These are phyloP conservation scores for Ligdia adustata DNA, from an alignment of 2,888 invertebrate genomes.

Conservation along the genomic window DNA sequence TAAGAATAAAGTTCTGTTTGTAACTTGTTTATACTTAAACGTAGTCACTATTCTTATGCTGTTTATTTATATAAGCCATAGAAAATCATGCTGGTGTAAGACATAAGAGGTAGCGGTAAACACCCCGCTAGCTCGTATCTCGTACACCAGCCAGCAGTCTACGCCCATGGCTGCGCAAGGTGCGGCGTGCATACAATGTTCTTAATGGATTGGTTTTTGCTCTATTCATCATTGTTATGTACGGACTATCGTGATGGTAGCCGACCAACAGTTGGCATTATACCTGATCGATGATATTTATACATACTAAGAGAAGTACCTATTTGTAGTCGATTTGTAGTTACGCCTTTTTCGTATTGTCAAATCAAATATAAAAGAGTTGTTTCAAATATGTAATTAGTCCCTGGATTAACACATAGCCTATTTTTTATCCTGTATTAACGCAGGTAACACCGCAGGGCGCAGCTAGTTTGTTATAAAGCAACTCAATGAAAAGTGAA, in stretches of 20 bases:
- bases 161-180: constrained; percentile 47
- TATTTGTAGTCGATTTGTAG: no score
- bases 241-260: constrained; percentile 3
- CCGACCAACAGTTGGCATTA: neutral
- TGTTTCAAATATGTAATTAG: no score
- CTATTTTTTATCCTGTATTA: no score
- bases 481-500: no score
- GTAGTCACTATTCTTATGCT: neutral
- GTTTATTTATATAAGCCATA: no score
- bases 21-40: neutral
- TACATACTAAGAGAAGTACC: neutral
- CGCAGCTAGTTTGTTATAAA: no score
- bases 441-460: no score
- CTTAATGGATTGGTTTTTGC: constrained; percentile 43
- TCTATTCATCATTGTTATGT: constrained; percentile 34
- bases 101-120: neutral
- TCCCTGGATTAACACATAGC: no score
- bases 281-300: neutral
- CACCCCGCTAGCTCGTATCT: constrained; percentile 6
- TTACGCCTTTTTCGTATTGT: no score
- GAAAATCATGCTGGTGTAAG: neutral
- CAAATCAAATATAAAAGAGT: no score
- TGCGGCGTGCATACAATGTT: constrained; percentile 43
- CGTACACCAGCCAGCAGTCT: constrained; percentile 51
- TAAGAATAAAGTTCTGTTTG: no score